These are phyloP conservation scores for Heteromyza rotundicornis DNA, from an alignment of 2,888 invertebrate genomes.

Conservation along the genomic window DNA sequence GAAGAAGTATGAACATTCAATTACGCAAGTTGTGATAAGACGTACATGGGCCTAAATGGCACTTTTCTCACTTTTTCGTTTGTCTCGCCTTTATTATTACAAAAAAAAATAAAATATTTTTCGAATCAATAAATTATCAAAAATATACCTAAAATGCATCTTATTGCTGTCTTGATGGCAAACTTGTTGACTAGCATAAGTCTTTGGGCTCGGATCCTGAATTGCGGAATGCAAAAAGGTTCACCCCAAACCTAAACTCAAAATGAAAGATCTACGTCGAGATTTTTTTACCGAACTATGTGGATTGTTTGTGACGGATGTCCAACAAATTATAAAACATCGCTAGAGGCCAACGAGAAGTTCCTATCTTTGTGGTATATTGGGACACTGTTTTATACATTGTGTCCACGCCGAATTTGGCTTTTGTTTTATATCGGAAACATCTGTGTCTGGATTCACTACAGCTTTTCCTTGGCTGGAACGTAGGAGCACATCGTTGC, in stretches of 20 bases:
- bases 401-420: slow-evolving; percentile 28
- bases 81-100: no score
- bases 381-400: no score
- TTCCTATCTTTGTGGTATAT: slow-evolving; percentile 27
- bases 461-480: slow-evolving; percentile 26
- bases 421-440: slow-evolving; percentile 28
- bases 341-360: slow-evolving; percentile 21
- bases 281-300: background rate
- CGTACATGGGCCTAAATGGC: background rate
- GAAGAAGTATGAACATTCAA: no score
- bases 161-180: background rate
- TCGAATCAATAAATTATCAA: no score
- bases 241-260: background rate
- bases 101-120: no score
- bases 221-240: background rate
- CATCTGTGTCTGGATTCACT: slow-evolving; percentile 23
- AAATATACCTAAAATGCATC: background rate
- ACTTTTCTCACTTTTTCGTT: background rate
- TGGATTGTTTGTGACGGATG: background rate
- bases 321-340: slow-evolving; percentile 25
- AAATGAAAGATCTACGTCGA: background rate
- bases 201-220: background rate
- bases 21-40: background rate
- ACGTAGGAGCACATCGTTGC: slow-evolving; percentile 26
- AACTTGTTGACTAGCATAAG: background rate